Conservation (phyloP, 2,888 invertebrate species). For the Cosmorhoe ocellata region DNA sequence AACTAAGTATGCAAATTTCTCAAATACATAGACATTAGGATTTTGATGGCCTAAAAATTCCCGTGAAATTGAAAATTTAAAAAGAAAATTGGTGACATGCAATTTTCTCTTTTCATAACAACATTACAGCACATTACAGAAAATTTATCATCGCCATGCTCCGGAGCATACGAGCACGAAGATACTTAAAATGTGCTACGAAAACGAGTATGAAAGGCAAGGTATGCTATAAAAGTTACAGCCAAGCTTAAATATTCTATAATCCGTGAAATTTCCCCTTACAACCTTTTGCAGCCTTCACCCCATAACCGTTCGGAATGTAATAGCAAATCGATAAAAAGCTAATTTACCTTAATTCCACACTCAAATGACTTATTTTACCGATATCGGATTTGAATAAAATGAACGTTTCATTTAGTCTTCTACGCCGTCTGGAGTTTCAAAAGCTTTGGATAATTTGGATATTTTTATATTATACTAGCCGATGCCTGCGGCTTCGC, state of each 20-base stretch:
- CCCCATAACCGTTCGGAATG: slow-evolving; percentile 4
- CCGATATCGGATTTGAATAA: not conserved
- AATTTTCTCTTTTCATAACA: too few species aligned
- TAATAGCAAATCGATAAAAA: slow-evolving; percentile 9
- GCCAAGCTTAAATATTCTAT: slow-evolving; percentile 33
- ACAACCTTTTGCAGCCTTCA: slow-evolving; percentile 23
- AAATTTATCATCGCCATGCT: slow-evolving; percentile 11
- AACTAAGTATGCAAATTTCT: too few species aligned
- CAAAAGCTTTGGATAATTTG: too few species aligned
- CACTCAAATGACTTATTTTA: slow-evolving; percentile 4
- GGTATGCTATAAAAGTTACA: slow-evolving; percentile 32
- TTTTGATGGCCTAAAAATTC: too few species aligned
- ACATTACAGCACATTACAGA: not conserved
- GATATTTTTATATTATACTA: too few species aligned
- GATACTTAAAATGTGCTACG: slow-evolving; percentile 22
- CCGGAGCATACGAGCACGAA: slow-evolving; percentile 1
- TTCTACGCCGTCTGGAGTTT: too few species aligned
- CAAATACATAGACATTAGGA: too few species aligned
- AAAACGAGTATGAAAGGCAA: slow-evolving; percentile 23
- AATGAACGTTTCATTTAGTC: too few species aligned
- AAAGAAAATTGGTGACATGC: too few species aligned
- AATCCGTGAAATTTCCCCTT: slow-evolving; percentile 29
- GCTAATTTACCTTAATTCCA: not conserved
- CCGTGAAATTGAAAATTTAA: too few species aligned
- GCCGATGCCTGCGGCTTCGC: too few species aligned